phyloP scores from a whole-genome alignment of 2,888 invertebrate species.

The Sabellastarte sp. region DNA sequence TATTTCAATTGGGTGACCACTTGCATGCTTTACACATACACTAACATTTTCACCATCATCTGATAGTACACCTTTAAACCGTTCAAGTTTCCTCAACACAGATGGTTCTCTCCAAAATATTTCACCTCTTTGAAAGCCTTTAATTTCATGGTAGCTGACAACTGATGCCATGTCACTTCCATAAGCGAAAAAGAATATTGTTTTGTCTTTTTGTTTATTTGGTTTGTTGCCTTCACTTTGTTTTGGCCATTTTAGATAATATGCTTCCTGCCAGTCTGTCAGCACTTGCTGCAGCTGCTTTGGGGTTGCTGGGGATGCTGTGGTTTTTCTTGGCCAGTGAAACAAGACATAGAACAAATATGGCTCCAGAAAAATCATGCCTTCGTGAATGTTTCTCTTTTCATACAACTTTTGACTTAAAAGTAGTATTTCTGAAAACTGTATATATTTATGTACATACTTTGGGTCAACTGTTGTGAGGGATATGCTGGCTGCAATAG shows the following conservation, averaged over 20 bases:
- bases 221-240: conserved; percentile 23
- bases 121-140: conserved; percentile 14
- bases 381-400: conserved; percentile 4
- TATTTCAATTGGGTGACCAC: conserved; percentile 23
- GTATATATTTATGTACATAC: background rate
- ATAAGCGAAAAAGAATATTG: conserved; percentile 36
- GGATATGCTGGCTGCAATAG: conserved; percentile 23
- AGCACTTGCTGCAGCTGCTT: conserved; percentile 24
- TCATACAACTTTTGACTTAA: conserved; percentile 26
- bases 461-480: conserved; percentile 4
- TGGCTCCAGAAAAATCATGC: conserved; percentile 13
- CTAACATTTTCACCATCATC: conserved; percentile 27
- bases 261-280: conserved; percentile 31
- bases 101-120: conserved; percentile 28
- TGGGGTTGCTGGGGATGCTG: background rate
- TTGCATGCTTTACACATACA: conserved; percentile 20
- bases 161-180: conserved; percentile 26
- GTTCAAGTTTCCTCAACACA: conserved; percentile 22
- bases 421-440: conserved; percentile 19
- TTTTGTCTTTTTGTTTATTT: conserved; percentile 32
- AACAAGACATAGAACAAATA: conserved; percentile 18
- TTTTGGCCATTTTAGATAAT: conserved; percentile 33
- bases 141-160: conserved; percentile 26
- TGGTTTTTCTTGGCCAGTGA: conserved; percentile 17
- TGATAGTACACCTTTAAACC: conserved; percentile 30